phyloP scores from a whole-genome alignment of 2,797 vertebrate species.

The Telmatherina bonti region DNA sequence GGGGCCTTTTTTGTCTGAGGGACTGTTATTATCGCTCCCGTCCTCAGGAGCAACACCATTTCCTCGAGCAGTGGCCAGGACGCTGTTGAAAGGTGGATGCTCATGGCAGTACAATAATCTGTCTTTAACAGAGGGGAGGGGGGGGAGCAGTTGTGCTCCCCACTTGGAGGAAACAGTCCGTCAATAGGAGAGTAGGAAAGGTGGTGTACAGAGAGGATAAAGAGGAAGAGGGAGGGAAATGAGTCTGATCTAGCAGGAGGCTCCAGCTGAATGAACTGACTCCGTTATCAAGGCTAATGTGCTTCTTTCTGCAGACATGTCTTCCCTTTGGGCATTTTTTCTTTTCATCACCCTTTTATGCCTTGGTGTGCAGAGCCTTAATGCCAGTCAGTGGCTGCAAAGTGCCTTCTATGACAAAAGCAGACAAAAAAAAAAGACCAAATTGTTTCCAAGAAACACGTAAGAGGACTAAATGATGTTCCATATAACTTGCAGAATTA shows the following conservation, averaged over 20 bases:
- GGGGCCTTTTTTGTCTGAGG: conserved; percentile 11
- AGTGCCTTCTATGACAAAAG: neutral
- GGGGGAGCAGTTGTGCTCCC: neutral
- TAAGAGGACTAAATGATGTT: too few species aligned
- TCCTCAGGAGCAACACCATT: neutral
- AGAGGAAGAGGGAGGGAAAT: neutral
- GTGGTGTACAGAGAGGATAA: neutral
- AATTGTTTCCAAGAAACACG: neutral
- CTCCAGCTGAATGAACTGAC: neutral
- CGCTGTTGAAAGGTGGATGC: conserved; percentile 7
- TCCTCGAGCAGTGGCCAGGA: neutral
- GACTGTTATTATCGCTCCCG: conserved; percentile 4
- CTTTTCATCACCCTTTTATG: neutral
- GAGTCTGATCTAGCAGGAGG: neutral
- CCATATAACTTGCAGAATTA: too few species aligned
- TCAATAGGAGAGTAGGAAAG: neutral
- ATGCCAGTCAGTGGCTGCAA: neutral
- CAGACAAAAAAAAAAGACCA: neutral
- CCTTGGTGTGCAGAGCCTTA: neutral
- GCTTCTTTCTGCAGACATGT: neutral
- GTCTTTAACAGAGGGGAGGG: conserved; percentile 1
- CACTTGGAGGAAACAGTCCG: neutral
- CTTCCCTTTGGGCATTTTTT: neutral
- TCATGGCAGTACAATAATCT: conserved; percentile 9
- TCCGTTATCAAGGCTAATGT: neutral